Percentiles rank a stretch among this genome's conserved stretches.
These are phyloP conservation scores for Athetis lepigone DNA, from an alignment of 2,888 invertebrate genomes.

Conservation along the genomic window DNA sequence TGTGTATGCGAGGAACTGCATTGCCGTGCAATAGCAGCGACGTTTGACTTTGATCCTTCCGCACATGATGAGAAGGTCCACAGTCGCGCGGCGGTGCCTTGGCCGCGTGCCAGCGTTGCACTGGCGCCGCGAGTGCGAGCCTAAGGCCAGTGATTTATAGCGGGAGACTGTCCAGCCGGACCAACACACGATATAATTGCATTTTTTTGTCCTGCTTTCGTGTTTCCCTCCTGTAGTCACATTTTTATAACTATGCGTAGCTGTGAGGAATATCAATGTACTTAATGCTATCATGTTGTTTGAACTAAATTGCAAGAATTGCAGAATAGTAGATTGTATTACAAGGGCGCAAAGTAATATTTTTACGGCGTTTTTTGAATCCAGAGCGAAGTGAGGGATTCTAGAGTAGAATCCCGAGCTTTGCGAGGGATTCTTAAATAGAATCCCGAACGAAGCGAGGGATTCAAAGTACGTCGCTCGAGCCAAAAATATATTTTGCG, in stretches of 20 bases:
- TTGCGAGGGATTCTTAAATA: no score
- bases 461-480: no score
- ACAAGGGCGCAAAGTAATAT: no score
- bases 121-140: conserved; percentile 17
- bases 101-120: conserved; percentile 48
- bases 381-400: no score
- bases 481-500: no score
- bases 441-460: no score
- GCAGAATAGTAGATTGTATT: no score
- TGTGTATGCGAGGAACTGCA: conserved; percentile 42
- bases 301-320: no score
- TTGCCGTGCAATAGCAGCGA: conserved; percentile 16
- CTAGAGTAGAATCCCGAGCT: no score
- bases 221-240: no score
- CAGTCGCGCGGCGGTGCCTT: neutral
- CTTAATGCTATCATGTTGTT: neutral
- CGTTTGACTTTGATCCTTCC: conserved; percentile 9
- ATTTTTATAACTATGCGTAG: neutral
- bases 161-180: neutral
- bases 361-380: no score
- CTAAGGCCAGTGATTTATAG: conserved; percentile 31
- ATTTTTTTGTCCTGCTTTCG: no score
- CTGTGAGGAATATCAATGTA: neutral
- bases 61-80: neutral
- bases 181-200: conserved; percentile 20